Base-by-base conservation (phyloP, 1,140 invertebrate genomes). In the Thaumatotibia leucotreta region DNA sequence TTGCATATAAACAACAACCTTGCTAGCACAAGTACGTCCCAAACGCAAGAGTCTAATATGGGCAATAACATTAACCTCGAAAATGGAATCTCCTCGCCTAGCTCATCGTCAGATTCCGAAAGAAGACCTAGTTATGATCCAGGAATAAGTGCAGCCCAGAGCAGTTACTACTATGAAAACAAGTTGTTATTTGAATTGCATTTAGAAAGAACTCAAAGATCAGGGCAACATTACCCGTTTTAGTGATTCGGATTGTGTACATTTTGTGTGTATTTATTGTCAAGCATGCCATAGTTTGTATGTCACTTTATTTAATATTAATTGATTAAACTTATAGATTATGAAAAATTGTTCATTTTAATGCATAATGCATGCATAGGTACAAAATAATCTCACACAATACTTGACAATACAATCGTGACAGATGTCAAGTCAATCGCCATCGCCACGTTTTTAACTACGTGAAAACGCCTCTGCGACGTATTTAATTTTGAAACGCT, bases 1-100 rank as follows among this genome's bases (percentile, higher is more conserved):
- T 89, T 96, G n/a, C 95, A 95, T 73, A 94, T 96, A 49, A 95
- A 95, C 70, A 91, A 89, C 67, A 87, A 81, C 68, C 75, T 87
- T 27, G 71, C 73, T n/a, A 84, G 68, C 68, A 70, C 80, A 62
- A 64, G 65, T 68, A 39, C 70, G 54, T 68, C 76, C 58, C 83
- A 84, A 69, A 75, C 77, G 31, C 76, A 79, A 75, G 78, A 84
- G 70, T 69, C 81, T 77, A 84, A 77, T 82, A 84, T 86, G 70
- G 69, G 71, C 49, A 86, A 82, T 79, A 82, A 80, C 45, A 77
- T 87, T 63, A 73, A 61, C 23, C 65, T 66, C 23, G 82, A 88
- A 63, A 83, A 82, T 76, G 77, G 75, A 33, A 81, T 85, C 63
- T 79, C 84, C 29, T 83, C 84, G 45, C 75, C 82, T 35, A 79